phyloP scores from a whole-genome alignment of 2,888 invertebrate species.

The Phanerotoma sp. region DNA sequence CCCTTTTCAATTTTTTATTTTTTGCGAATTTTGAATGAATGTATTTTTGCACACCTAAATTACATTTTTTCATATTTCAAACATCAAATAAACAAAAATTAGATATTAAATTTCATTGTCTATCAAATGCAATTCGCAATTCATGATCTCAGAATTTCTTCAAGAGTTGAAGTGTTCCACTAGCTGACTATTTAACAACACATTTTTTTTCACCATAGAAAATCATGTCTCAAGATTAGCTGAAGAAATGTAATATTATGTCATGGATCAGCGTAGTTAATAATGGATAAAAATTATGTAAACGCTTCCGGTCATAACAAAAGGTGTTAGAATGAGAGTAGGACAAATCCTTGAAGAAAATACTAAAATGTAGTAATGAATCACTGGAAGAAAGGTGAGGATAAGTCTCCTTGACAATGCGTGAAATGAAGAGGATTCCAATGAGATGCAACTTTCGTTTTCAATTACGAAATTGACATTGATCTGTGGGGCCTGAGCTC shows the following conservation, averaged over 20 bases:
- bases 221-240: background rate
- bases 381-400: conserved; percentile 12
- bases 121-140: no score
- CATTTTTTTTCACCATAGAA: background rate
- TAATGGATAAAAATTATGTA: conserved; percentile 15
- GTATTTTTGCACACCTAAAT: no score
- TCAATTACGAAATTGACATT: conserved; percentile 47
- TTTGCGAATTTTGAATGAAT: no score
- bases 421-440: background rate
- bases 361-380: conserved; percentile 17
- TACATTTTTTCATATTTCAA: no score
- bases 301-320: conserved; percentile 7
- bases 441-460: conserved; percentile 38
- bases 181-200: no score
- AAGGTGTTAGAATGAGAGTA: background rate
- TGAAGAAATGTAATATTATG: background rate
- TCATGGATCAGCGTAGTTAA: conserved; percentile 8
- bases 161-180: no score
- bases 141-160: no score
- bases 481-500: conserved; percentile 35
- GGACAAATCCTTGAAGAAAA: background rate
- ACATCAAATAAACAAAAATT: no score
- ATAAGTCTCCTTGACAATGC: background rate
- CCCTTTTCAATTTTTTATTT: no score
- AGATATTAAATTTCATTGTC: no score